Conservation (phyloP, 2,113 vertebrate species). For the Phodopus roborovskii region DNA sequence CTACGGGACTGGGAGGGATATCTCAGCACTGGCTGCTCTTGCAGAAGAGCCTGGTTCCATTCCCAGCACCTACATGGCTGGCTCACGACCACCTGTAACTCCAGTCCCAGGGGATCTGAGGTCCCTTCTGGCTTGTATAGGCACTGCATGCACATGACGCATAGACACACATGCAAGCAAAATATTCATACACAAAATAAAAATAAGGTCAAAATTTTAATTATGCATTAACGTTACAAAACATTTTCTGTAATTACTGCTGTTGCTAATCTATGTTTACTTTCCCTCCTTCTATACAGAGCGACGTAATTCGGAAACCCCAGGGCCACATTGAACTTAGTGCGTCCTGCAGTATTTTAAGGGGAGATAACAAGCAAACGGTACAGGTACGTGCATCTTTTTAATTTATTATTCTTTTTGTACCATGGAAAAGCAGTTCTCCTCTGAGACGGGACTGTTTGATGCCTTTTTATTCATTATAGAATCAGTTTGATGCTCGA, state of each 20-base stretch:
- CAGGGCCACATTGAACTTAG: conserved; percentile 98
- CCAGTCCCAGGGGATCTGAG: not conserved
- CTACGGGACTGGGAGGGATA: not conserved
- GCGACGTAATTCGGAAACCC: conserved; percentile 96
- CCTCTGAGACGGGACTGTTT: not conserved
- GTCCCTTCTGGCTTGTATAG: not conserved
- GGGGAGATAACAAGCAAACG: conserved; percentile 96
- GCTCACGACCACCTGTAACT: not conserved
- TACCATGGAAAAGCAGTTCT: not conserved
- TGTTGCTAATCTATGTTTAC: not conserved
- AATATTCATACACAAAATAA: not conserved
- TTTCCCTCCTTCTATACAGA: conserved; percentile 86
- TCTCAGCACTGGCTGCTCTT: not conserved
- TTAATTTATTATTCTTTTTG: not conserved
- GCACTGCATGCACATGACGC: not conserved
- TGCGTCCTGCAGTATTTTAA: conserved; percentile 92
- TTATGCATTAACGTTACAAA: not conserved
- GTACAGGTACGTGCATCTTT: conserved; percentile 90
- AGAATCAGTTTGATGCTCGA: not conserved
- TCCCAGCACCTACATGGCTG: not conserved
- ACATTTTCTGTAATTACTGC: conserved; percentile 36
- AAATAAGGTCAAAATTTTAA: not conserved
- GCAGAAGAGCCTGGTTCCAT: not conserved
- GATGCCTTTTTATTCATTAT: not conserved
- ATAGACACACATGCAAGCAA: not conserved